These are phyloP conservation scores for Leiothrix lutea DNA, from an alignment of 2,113 vertebrate genomes.

Conservation along the genomic window DNA sequence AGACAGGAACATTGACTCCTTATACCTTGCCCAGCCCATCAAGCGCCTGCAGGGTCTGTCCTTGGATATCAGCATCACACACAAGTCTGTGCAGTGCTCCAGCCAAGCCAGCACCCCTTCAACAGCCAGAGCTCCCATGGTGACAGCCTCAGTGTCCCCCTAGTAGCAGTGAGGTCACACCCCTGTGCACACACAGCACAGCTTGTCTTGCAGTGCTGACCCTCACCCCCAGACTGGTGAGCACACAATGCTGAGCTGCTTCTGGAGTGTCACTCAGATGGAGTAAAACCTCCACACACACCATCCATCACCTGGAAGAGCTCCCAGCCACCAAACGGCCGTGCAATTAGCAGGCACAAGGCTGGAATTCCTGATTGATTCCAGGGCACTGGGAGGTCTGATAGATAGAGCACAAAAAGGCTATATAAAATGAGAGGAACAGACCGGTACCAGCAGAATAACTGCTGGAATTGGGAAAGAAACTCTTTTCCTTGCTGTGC, in stretches of 20 bases:
- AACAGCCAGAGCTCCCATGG: not conserved
- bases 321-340: not conserved
- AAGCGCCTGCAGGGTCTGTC: not conserved
- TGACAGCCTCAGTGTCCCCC: not conserved
- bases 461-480: not conserved
- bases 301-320: conserved; percentile 5
- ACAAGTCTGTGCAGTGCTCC: not conserved
- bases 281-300: not conserved
- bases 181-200: accelerated
- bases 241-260: accelerated
- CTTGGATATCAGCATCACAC: not conserved
- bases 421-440: not conserved
- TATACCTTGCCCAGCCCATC: not conserved
- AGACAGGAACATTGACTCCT: not conserved
- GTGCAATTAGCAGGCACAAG: not conserved
- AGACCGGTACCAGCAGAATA: not conserved
- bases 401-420: not conserved
- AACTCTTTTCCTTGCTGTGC: conserved; percentile 3
- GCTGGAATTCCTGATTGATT: conserved; percentile 40
- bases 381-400: not conserved
- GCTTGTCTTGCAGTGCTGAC: not conserved
- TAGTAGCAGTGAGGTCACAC: not conserved
- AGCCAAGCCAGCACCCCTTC: not conserved
- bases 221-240: accelerated
- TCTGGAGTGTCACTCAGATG: not conserved